Conservation (phyloP, 2,888 invertebrate species). For the Deroplatys truncata region DNA sequence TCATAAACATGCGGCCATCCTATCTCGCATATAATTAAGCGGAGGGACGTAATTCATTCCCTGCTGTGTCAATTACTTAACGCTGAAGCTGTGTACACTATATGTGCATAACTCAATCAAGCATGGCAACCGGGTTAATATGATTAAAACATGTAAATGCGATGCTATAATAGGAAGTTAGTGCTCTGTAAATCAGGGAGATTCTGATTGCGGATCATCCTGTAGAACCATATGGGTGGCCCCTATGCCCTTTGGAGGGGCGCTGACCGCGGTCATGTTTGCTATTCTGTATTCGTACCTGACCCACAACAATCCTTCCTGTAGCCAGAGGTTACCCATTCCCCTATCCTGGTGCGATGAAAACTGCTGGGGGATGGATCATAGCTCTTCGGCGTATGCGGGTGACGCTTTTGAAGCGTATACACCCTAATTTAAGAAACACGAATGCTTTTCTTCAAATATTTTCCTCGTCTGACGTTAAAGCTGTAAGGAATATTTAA, state of each 20-base stretch:
- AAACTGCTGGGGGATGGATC: not conserved
- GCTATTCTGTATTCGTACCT: not conserved
- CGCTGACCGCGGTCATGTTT: not conserved
- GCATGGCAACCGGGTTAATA: not conserved
- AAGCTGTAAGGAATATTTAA: too few species aligned
- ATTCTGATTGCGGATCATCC: not conserved
- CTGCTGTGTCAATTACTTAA: not conserved
- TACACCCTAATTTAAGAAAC: too few species aligned
- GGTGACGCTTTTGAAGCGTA: too few species aligned
- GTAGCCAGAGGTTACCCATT: not conserved
- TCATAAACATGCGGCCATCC: not conserved
- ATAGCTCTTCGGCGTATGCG: not conserved
- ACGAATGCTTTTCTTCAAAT: too few species aligned
- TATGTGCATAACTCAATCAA: not conserved
- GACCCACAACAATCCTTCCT: not conserved
- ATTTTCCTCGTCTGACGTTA: too few species aligned
- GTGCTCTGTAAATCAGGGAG: not conserved
- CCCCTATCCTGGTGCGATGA: not conserved
- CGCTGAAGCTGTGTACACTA: not conserved
- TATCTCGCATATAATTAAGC: not conserved
- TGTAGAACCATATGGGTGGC: not conserved
- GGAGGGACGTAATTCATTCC: not conserved
- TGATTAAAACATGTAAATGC: not conserved
- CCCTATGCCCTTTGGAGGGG: not conserved
- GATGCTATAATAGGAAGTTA: not conserved